Conservation (phyloP, 1,140 invertebrate genomes). For the Nixonia krombeini region DNA sequence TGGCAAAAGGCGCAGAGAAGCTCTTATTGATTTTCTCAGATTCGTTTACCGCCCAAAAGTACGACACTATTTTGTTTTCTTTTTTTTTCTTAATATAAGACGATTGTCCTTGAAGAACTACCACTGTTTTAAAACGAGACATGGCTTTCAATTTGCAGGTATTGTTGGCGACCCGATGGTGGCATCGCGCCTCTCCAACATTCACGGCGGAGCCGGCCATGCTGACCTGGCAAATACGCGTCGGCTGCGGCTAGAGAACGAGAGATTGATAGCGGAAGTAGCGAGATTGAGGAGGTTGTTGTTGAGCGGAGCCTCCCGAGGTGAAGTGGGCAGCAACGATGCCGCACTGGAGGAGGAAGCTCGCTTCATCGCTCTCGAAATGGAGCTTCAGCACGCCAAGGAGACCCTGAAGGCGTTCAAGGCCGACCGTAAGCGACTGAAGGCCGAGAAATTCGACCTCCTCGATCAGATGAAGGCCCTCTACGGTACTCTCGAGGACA, state of each 20-base stretch:
- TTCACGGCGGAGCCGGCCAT: conserved; percentile 56
- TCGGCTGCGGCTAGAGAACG: conserved; percentile 77
- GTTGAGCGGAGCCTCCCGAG: conserved; percentile 74
- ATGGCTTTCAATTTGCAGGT: conserved; percentile 40
- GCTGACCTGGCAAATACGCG: conserved; percentile 68
- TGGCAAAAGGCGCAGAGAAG: too few relatives aligned
- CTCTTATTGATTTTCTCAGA: too few relatives aligned
- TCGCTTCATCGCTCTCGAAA: conserved; percentile 73
- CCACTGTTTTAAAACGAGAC: too few relatives aligned
- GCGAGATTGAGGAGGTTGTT: conserved; percentile 74
- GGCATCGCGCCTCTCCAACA: conserved; percentile 64
- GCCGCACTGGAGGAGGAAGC: conserved; percentile 73
- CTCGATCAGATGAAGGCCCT: conserved; percentile 96
- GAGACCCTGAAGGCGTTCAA: conserved; percentile 81
- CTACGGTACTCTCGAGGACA: conserved; percentile 93
- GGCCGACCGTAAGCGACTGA: conserved; percentile 89
- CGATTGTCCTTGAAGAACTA: too few relatives aligned
- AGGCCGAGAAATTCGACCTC: conserved; percentile 94
- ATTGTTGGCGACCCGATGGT: conserved; percentile 62
- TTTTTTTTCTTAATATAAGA: too few relatives aligned
- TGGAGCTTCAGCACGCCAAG: conserved; percentile 75
- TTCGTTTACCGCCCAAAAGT: too few relatives aligned
- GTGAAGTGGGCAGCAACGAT: conserved; percentile 71
- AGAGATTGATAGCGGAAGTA: conserved; percentile 78
- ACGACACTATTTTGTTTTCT: too few relatives aligned